These are phyloP conservation scores for Thripadectes ignobilis DNA, from an alignment of 2,797 vertebrate genomes.

Conservation along the genomic window DNA sequence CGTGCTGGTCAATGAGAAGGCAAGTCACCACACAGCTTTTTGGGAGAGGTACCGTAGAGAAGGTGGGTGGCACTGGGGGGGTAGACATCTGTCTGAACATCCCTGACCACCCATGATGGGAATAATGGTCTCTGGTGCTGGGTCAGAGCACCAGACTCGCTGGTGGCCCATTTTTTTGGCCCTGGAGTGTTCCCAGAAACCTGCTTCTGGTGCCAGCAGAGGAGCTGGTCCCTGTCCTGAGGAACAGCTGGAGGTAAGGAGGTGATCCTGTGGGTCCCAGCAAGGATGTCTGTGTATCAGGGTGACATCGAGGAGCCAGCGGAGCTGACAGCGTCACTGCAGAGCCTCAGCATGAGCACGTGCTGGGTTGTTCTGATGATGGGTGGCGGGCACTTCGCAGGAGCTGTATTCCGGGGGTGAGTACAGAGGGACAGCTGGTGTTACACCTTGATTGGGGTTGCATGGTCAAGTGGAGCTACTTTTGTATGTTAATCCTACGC, in stretches of 20 bases:
- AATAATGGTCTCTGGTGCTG: neutral
- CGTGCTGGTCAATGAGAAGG: slow-evolving; percentile 81
- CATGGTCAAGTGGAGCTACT: neutral
- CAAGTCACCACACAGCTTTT: slow-evolving; percentile 54
- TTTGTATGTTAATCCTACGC: fast-evolving
- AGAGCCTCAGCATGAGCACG: slow-evolving; percentile 70
- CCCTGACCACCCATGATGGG: fast-evolving
- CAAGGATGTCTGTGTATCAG: slow-evolving; percentile 51
- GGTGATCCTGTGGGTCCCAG: neutral
- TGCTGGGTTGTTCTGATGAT: slow-evolving; percentile 91
- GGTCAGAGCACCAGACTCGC: neutral
- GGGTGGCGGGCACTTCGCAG: slow-evolving; percentile 95
- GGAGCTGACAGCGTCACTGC: slow-evolving; percentile 76
- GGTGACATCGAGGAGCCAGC: slow-evolving; percentile 15
- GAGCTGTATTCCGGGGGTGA: slow-evolving; percentile 91
- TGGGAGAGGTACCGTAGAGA: neutral
- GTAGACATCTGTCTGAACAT: neutral
- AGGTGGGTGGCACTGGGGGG: neutral
- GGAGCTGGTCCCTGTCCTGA: neutral
- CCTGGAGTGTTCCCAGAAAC: neutral
- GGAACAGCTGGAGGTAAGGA: neutral
- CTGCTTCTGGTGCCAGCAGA: neutral
- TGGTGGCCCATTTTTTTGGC: neutral
- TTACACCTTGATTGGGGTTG: neutral
- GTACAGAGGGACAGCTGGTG: neutral